Evolutionary conservation across 2,797 vertebrate species (phyloP), one percentile per base, ranked within the genome.

Genomic region (Todus mexicanus): DNA sequence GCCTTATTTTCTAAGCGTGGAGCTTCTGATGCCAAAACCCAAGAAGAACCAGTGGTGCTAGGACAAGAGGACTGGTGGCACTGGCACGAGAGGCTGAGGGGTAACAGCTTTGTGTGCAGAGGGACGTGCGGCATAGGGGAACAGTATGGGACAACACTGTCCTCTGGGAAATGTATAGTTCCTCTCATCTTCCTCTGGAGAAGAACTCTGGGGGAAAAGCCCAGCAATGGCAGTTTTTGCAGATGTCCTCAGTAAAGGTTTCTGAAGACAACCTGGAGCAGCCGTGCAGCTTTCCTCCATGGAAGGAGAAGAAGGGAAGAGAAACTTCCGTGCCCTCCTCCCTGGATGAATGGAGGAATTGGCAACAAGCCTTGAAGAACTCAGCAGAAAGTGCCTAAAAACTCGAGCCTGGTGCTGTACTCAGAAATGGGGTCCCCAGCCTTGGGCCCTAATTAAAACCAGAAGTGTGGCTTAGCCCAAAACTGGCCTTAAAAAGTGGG

Each of bases 1-100:
- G 61, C 33, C 65, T 84, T 83, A 15, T 78, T 93, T 92, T 65
- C 69, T 53, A 87, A 94, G 66, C 26, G 7, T n/a, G 51, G 73
- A 71, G 18, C 5, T 84, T 65, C 65, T 77, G 38, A 29, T 66
- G 54, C 65, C 48, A 82, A 92, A 86, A 56, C 0, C 15, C 38
- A 53, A 63, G 77, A 47, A 68, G 54, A 71, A 57, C 8, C 54
- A 87, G n/a, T 23, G 77, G 31, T 77, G 25, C 43, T 90, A 59
- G 45, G 25, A 69, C 8, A 53, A 20, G 38, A 83, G 18, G 57
- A 38, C 12, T 25, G 38, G 27, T 90, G 78, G 66, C 43, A 53
- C 15, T 31, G 31, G 10, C 27, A 71, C 70, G 73, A 77, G 42
- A 83, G 15, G 43, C 47, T 48, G 45, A 63, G 48, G 40, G 37